Evolutionary conservation across 2,888 invertebrate species (phyloP).

Genomic region (Habroteleia sp.): DNA sequence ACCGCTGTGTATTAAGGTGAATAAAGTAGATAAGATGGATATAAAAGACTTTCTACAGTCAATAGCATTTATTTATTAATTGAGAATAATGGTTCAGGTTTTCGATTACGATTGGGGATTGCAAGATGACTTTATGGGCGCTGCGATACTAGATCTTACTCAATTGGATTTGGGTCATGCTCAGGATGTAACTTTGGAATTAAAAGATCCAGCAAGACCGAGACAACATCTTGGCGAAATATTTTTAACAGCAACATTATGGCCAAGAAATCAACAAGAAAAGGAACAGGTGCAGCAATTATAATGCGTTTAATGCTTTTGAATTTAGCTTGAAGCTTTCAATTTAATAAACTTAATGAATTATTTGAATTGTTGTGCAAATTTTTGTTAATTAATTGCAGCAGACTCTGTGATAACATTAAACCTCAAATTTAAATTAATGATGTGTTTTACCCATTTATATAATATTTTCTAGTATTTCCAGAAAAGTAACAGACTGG

Average conservation of each 20-base stretch:
- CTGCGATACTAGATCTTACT: conserved; percentile 91
- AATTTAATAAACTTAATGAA: too few relatives aligned
- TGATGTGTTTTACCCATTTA: not conserved
- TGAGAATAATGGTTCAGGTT: conserved; percentile 84
- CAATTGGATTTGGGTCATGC: conserved; percentile 89
- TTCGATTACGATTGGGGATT: conserved; percentile 99
- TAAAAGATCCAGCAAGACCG: conserved; percentile 89
- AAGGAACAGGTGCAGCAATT: conserved; percentile 90
- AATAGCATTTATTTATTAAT: too few relatives aligned
- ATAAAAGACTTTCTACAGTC: too few relatives aligned
- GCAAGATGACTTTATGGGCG: conserved; percentile 98
- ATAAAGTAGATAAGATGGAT: too few relatives aligned
- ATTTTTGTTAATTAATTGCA: too few relatives aligned
- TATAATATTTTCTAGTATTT: conserved; percentile 85
- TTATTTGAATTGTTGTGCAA: too few relatives aligned
- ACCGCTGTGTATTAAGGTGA: conserved; percentile 92
- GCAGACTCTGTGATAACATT: too few relatives aligned
- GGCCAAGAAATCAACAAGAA: conserved; percentile 96
- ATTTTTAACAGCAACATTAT: conserved; percentile 90
- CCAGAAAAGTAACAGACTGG: conserved; percentile 88
- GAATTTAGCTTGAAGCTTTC: too few relatives aligned
- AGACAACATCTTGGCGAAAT: conserved; percentile 91
- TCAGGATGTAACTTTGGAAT: conserved; percentile 89
- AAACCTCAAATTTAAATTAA: too few relatives aligned
- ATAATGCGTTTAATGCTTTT: too few relatives aligned